Evolutionary conservation across 2,888 invertebrate genomes (phyloP).

Genomic region (Orchestes rusci): DNA sequence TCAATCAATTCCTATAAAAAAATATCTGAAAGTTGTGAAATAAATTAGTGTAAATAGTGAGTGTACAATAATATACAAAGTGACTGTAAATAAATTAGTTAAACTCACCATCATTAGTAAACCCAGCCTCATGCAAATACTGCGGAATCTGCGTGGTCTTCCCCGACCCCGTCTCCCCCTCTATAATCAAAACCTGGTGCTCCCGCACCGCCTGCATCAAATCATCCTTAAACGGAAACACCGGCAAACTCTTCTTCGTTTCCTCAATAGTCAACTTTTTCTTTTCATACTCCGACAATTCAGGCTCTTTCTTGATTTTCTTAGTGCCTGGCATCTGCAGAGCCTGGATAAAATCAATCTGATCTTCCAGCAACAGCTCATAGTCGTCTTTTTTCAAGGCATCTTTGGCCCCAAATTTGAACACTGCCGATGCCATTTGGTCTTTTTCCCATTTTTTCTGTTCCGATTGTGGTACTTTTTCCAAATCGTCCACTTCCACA

Average conservation of each 20-base stretch:
- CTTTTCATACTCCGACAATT: conserved; percentile 60
- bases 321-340: conserved; percentile 65
- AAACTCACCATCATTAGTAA: conserved; percentile 58
- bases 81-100: too few species aligned
- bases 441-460: conserved; percentile 97
- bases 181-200: conserved; percentile 86
- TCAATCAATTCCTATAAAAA: too few species aligned
- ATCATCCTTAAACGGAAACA: conserved; percentile 85
- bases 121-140: conserved; percentile 92
- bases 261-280: conserved; percentile 80
- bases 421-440: conserved; percentile 86
- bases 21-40: too few species aligned
- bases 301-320: conserved; percentile 47
- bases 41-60: too few species aligned
- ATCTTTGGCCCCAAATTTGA: conserved; percentile 91
- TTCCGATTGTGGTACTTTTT: conserved; percentile 75
- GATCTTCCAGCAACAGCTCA: conserved; percentile 89
- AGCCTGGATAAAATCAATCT: conserved; percentile 95
- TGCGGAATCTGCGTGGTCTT: conserved; percentile 99
- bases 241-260: conserved; percentile 86
- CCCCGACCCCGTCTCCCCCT: conserved; percentile 98
- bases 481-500: conserved; percentile 79
- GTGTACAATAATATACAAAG: too few species aligned
- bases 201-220: conserved; percentile 86
- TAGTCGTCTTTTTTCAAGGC: conserved; percentile 70